These are phyloP conservation scores for Pangasianodon hypophthalmus DNA, from an alignment of 2,113 vertebrate species.

Conservation along the genomic window DNA sequence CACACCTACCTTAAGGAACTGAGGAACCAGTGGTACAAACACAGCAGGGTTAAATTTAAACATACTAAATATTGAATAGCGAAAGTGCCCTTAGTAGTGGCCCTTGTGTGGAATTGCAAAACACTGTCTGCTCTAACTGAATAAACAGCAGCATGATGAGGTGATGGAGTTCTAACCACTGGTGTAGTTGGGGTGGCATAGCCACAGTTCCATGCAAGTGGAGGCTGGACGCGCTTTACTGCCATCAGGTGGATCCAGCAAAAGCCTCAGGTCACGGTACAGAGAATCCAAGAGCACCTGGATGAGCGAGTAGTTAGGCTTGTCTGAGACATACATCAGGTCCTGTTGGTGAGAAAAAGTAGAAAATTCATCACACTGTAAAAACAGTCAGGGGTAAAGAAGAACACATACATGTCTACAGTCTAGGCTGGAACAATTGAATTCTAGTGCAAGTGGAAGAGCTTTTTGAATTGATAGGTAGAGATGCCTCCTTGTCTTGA, in stretches of 20 bases:
- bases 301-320: slow-evolving; percentile 71
- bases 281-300: slow-evolving; percentile 77
- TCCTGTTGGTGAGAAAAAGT: slow-evolving; percentile 60
- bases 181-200: slow-evolving; percentile 77
- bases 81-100: neutral
- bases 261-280: slow-evolving; percentile 74
- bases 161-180: slow-evolving; percentile 72
- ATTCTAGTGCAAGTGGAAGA: neutral
- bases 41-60: neutral
- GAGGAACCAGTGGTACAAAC: neutral
- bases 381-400: neutral
- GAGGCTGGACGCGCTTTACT: slow-evolving; percentile 79
- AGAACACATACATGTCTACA: neutral
- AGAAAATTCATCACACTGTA: neutral
- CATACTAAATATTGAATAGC: neutral
- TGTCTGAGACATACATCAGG: slow-evolving; percentile 76
- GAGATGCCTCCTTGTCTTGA: neutral
- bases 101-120: neutral
- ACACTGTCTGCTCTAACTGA: neutral
- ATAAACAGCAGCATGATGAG: neutral
- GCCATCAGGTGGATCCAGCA: slow-evolving; percentile 80
- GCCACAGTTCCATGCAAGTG: slow-evolving; percentile 85
- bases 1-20: neutral
- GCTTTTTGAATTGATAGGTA: neutral
- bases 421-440: neutral